phyloP scores from a whole-genome alignment of 2,888 invertebrate species.

The Tachina grossa region DNA sequence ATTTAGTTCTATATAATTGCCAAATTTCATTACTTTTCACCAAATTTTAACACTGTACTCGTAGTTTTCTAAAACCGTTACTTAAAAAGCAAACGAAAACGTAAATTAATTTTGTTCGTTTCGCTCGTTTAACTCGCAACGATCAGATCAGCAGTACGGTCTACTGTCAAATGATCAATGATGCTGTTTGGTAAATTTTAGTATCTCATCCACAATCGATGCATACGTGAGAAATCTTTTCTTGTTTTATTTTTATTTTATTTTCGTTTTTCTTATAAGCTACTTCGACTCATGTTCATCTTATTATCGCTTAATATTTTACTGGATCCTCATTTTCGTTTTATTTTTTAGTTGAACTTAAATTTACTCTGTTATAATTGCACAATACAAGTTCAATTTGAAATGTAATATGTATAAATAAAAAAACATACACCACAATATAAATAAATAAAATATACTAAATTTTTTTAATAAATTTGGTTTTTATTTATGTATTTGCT shows the following conservation, averaged over 20 bases:
- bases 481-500: too few relatives aligned
- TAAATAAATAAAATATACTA: neutral
- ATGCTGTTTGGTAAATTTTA: slow-evolving; percentile 60
- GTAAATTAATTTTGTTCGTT: slow-evolving; percentile 37
- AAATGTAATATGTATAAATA: neutral
- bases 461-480: too few relatives aligned
- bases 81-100: neutral
- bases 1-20: neutral
- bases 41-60: neutral
- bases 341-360: slow-evolving; percentile 37
- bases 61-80: slow-evolving; percentile 1
- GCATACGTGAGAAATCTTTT: slow-evolving; percentile 33
- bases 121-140: slow-evolving; percentile 50
- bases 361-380: slow-evolving; percentile 29
- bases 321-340: slow-evolving; percentile 43
- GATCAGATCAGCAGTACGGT: slow-evolving; percentile 62
- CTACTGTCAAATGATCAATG: slow-evolving; percentile 57
- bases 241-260: neutral
- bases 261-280: slow-evolving; percentile 22
- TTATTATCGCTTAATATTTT: slow-evolving; percentile 41
- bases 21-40: neutral
- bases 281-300: slow-evolving; percentile 35
- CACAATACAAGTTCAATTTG: neutral
- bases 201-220: slow-evolving; percentile 44
- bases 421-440: neutral